Base-by-base conservation (phyloP, 2,113 vertebrate species). In the Myotis yumanensis region DNA sequence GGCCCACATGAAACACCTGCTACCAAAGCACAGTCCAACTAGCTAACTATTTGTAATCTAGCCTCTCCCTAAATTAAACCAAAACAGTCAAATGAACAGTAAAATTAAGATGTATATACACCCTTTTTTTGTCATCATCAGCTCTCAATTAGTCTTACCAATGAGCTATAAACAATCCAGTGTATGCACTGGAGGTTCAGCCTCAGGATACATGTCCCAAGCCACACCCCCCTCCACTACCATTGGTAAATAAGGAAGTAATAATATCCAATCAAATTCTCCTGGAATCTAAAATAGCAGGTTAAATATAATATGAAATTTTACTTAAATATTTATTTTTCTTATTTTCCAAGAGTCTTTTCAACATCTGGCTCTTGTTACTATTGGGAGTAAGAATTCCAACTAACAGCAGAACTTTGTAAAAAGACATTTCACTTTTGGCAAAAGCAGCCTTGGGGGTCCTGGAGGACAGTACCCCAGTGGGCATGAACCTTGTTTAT, bases 281-380 rank as follows among this genome's bases (percentile, higher is more conserved):
- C 17, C 28, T 51, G n/a, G 51, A 89, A 69, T 30, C 30, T 82
- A 69, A 89, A 95, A 69, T 11, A 35, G 20, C n/a, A 9, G 25
- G 37, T 85, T 57, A 85, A 93, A 81, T 40, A 80, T 22, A 10
- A 91, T 91, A 62, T 40, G 59, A 5, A 72, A 23, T 75, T 94
- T 92, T 71, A 64, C 20, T 71, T 85, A 86, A 59, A 79, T 79
- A 79, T 79, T 92, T 68, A 30, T n/a, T 79, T 80, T 86, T 71
- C 54, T 79, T 82, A 20, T 32, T 93, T 87, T 72, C 48, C 35
- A 89, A 20, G 35, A 71, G 62, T 90, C 51, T 76, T 87, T 79
- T 85, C 64, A 91, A 62, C 35, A 86, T 17, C 54, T 92, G 43
- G 52, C 14, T 77, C 46, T 92, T 71, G 32, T 37, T 86, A 30